These are phyloP conservation scores for Spondyliosoma cantharus DNA, from an alignment of 2,797 vertebrate genomes.

Conservation along the genomic window DNA sequence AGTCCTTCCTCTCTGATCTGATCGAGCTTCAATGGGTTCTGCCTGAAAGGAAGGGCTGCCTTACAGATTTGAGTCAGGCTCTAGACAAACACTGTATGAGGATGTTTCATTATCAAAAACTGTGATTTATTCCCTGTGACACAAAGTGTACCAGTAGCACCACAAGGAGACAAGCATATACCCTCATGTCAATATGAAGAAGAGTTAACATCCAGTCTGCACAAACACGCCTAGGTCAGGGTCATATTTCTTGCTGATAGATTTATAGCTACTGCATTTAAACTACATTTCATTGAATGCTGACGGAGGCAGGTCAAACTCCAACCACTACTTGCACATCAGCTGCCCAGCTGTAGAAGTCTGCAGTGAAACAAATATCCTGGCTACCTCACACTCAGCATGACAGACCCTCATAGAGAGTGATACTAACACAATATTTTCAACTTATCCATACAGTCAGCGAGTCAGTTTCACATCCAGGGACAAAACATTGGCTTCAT, in stretches of 20 bases:
- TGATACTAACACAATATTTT: conserved; percentile 69
- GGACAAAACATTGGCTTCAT: conserved; percentile 35
- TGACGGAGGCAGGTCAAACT: conserved; percentile 36
- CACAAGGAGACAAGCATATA: background rate
- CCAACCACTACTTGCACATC: background rate
- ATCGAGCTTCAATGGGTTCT: conserved; percentile 3
- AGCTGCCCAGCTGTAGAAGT: background rate
- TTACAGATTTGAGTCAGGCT: background rate
- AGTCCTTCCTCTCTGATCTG: background rate
- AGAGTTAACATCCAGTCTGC: conserved; percentile 8
- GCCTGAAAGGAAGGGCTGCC: background rate
- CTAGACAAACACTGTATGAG: background rate
- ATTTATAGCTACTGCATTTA: background rate
- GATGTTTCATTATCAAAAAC: background rate
- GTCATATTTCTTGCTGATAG: conserved; percentile 7
- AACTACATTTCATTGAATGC: background rate
- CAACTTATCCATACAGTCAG: conserved; percentile 16
- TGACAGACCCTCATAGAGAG: conserved; percentile 11
- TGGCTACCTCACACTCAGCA: conserved; percentile 8
- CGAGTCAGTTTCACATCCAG: conserved; percentile 37
- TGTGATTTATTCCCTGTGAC: background rate
- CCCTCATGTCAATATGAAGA: conserved; percentile 8
- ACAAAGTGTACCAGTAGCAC: background rate
- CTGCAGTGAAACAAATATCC: conserved; percentile 1
- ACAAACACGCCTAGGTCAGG: conserved; percentile 1